phyloP scores from a whole-genome alignment of 2,888 invertebrate species.

The Aricia artaxerxes region DNA sequence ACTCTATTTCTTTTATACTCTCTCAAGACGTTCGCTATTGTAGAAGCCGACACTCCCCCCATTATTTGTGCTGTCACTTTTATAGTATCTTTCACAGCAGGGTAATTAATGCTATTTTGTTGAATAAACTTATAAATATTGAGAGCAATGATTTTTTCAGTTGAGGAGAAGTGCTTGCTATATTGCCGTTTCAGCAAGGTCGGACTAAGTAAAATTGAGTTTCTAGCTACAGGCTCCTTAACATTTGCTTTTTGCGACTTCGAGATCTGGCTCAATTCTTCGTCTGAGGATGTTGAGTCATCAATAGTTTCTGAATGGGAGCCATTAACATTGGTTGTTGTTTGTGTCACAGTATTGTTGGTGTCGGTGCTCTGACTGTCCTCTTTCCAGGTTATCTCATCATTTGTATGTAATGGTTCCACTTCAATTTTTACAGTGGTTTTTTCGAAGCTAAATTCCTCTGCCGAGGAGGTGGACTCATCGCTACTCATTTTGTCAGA shows the following conservation, averaged over 20 bases:
- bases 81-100: background rate
- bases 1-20: background rate
- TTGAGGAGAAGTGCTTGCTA: background rate
- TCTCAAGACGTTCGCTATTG: background rate
- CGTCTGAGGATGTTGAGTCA: background rate
- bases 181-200: background rate
- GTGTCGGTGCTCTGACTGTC: background rate
- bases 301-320: background rate
- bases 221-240: background rate
- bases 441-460: background rate
- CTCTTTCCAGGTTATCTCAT: background rate
- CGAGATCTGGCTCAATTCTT: background rate
- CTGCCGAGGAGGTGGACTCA: background rate
- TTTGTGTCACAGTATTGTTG: background rate
- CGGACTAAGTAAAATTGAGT: background rate
- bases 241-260: background rate
- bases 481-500: constrained; percentile 5
- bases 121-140: constrained; percentile 9
- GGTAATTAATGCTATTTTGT: background rate
- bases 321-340: background rate
- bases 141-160: background rate
- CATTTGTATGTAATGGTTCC: background rate
- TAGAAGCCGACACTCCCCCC: background rate
- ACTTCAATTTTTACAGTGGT: background rate
- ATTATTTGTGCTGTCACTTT: background rate